Percentiles rank a stretch among this genome's conserved stretches.
Evolutionary conservation across 2,797 vertebrate species (phyloP).

Genomic region (Xiphorhynchus erythropygius): DNA sequence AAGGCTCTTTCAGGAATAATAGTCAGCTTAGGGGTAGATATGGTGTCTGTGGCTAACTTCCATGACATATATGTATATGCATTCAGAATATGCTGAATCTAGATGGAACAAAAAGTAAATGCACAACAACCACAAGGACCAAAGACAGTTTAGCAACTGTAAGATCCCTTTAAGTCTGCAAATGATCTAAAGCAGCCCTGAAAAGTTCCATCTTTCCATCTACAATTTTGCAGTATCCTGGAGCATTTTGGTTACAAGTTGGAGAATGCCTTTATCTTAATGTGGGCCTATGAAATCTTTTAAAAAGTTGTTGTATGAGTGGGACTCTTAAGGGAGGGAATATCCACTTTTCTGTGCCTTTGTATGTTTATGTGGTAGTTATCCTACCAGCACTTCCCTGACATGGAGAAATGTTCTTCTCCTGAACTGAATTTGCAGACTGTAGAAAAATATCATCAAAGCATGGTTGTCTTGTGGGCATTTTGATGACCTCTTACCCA

Average conservation of each 20-base stretch:
- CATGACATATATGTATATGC: neutral
- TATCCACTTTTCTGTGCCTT: neutral
- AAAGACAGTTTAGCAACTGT: neutral
- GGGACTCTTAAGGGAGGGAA: neutral
- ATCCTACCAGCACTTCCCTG: neutral
- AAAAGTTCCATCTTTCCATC: neutral
- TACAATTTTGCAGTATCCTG: neutral
- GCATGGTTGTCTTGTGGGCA: fast-evolving
- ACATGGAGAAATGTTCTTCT: neutral
- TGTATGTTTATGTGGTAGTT: fast-evolving
- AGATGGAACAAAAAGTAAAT: neutral
- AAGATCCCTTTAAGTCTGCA: neutral
- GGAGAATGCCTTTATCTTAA: neutral
- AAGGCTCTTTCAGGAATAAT: neutral
- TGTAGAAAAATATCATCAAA: neutral
- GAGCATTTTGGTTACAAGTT: neutral
- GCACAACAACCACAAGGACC: neutral
- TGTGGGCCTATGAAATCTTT: neutral
- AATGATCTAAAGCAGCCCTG: neutral
- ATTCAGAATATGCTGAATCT: neutral
- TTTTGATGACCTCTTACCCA: neutral
- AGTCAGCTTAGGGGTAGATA: neutral
- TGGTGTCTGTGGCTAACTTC: neutral
- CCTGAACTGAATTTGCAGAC: neutral
- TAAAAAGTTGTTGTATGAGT: neutral